Percentiles rank a stretch among this genome's conserved stretches.
These are phyloP conservation scores for Parauchenoglanis punctatus DNA, from an alignment of 2,797 vertebrate species.

Conservation along the genomic window DNA sequence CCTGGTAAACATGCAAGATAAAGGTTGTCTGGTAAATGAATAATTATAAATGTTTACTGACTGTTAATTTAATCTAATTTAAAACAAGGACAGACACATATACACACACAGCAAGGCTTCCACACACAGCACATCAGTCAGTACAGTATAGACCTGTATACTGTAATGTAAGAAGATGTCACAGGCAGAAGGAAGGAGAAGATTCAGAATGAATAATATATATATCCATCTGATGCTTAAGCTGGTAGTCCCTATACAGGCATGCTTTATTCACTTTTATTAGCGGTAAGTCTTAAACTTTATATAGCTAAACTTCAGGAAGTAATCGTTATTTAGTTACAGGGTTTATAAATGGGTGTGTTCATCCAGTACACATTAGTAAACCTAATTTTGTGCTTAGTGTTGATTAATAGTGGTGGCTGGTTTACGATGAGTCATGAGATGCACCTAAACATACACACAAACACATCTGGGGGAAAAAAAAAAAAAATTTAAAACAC, in stretches of 20 bases:
- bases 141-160: constrained; percentile 2
- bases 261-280: background rate
- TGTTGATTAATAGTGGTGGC: too few relatives aligned
- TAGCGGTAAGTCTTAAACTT: background rate
- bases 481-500: background rate
- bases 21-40: constrained; percentile 38
- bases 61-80: background rate
- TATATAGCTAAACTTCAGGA: background rate
- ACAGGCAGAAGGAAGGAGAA: background rate
- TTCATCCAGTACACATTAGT: background rate
- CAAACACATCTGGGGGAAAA: background rate
- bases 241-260: background rate
- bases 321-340: background rate
- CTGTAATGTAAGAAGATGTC: background rate
- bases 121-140: background rate
- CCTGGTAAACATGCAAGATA: constrained; percentile 28
- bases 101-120: background rate
- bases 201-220: background rate
- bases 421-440: background rate
- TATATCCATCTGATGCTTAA: background rate
- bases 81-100: background rate
- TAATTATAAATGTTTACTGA: constrained; percentile 16
- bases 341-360: background rate
- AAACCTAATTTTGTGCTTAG: background rate
- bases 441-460: background rate